Conservation (phyloP, 2,888 invertebrate genomes). For the Melipona bicolor region DNA sequence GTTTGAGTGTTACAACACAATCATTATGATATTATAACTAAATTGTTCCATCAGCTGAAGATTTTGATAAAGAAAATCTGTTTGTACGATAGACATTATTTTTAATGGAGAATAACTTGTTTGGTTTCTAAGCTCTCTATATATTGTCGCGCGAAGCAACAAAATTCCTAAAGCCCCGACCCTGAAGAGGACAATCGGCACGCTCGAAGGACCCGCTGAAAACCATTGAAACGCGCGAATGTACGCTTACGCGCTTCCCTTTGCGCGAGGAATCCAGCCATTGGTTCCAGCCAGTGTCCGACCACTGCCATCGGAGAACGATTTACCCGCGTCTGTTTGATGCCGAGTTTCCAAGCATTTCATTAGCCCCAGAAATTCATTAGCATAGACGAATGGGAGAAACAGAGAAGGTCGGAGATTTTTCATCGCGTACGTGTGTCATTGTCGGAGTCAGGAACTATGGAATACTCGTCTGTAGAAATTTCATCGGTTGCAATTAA, state of each 20-base stretch:
- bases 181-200: background rate
- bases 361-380: constrained; percentile 53
- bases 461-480: background rate
- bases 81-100: too few species aligned
- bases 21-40: too few species aligned
- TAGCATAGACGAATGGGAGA: constrained; percentile 19
- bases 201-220: constrained; percentile 19
- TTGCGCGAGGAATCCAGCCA: constrained; percentile 1
- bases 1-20: too few species aligned
- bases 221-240: constrained; percentile 32
- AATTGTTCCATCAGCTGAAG: too few species aligned
- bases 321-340: constrained; percentile 25
- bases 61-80: too few species aligned
- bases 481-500: constrained; percentile 39
- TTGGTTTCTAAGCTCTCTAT: too few species aligned
- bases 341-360: constrained; percentile 36
- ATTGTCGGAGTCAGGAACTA: too few species aligned
- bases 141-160: too few species aligned
- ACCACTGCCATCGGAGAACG: background rate
- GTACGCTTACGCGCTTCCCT: background rate
- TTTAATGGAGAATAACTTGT: too few species aligned
- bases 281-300: constrained; percentile 10
- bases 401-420: background rate
- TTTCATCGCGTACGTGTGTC: background rate
- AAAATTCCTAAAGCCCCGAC: too few species aligned